Evolutionary conservation across 1,140 invertebrate genomes (phyloP), one percentile per base, ranked within the genome.

Genomic region (Drosophila busckii): DNA sequence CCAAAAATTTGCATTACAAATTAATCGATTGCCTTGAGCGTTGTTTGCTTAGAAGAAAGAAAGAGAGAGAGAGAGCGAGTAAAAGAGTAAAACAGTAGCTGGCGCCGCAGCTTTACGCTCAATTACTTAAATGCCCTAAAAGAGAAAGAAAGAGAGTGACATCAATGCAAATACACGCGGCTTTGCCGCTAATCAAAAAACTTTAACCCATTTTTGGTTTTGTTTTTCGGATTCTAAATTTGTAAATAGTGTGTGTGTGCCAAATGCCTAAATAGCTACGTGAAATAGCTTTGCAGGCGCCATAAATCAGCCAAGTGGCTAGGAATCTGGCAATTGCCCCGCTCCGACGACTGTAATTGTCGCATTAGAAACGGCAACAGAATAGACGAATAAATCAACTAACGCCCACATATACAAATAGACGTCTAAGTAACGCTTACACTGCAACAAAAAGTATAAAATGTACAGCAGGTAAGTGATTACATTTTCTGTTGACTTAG

Each of bases 301-400:
- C 73, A 78, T 78, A 78, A 78, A 78, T 78, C 73, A 80, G 63
- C 53, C 58, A 55, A 80, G 71, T 73, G 71, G 73, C 53, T 75
- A 46, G 54, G 65, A 75, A 75, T 69, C 60, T 64, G 54, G 70
- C 60, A 56, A 64, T 54, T 60, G 66, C 31, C 62, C 49, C n/a
- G n/a, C n/a, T 44, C 35, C 40, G 42, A 41, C 23, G 29, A 54
- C 46, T 54, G 63, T 78, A 78, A 78, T 78, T 78, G 73, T 80
- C 73, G 73, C 73, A 80, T 78, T 78, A 78, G 73, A 78, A 80
- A 78, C 73, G 73, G 63, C 73, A 78, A 50, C 58, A 68, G 82
- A 78, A 73, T 34, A 58, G 37, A 63, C 68, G 63, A 68, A 78
- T 78, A 78, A 78, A 78, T 78, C 73, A 78, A 62, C 46, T 62